Evolutionary conservation across 1,140 invertebrate genomes (phyloP).

Genomic region (Orchesella cincta): DNA sequence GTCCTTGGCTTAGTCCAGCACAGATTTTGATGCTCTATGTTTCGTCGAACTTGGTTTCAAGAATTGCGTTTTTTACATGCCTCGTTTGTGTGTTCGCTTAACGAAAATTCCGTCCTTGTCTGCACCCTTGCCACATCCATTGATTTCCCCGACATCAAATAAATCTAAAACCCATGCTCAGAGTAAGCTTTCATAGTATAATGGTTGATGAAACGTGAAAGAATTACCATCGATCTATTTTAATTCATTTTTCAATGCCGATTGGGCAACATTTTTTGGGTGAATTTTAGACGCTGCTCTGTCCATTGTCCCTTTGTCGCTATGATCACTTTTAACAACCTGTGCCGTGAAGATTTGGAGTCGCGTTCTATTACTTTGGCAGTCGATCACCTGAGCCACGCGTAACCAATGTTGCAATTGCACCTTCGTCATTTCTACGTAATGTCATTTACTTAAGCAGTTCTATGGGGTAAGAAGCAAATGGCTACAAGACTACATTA

Average conservation of each 20-base stretch:
- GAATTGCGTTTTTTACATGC: constrained; percentile 86
- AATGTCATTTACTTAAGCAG: no score
- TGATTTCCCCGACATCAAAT: constrained; percentile 60
- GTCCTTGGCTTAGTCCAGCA: constrained; percentile 76
- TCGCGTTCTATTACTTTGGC: constrained; percentile 97
- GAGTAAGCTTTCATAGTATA: constrained; percentile 58
- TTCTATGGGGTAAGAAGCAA: no score
- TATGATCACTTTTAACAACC: constrained; percentile 97
- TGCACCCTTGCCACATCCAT: constrained; percentile 53
- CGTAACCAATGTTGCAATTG: constrained; percentile 94
- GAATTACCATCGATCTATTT: no score
- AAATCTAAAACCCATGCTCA: no score
- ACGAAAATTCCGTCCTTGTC: constrained; percentile 67
- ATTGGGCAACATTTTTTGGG: neutral
- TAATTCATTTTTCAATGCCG: neutral
- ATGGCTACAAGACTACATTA: no score
- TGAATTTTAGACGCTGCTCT: constrained; percentile 74
- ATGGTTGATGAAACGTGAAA: no score
- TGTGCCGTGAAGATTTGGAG: constrained; percentile 94
- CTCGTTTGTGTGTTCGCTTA: constrained; percentile 77
- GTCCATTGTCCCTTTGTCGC: constrained; percentile 87
- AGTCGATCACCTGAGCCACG: constrained; percentile 96
- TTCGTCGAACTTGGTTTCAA: constrained; percentile 98
- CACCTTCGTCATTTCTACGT: constrained; percentile 74
- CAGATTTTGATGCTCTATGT: constrained; percentile 88